A percentile compares a stretch with the other conserved stretches of the same genome.
These are phyloP conservation scores for Oedothorax gibbosus DNA, from an alignment of 1,140 invertebrate species.

Conservation along the genomic window DNA sequence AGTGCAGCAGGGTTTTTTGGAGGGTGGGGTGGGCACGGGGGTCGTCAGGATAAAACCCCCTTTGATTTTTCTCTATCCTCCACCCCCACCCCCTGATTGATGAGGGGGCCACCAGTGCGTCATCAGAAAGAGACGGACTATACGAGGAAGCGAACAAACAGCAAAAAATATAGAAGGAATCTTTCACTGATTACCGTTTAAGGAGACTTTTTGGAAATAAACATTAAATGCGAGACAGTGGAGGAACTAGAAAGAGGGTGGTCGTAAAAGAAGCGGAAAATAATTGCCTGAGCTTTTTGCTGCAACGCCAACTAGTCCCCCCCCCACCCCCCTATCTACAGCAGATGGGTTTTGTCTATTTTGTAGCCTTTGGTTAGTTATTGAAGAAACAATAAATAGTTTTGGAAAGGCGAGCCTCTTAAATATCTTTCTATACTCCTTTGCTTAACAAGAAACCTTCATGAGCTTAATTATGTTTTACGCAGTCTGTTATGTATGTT, in stretches of 20 bases:
- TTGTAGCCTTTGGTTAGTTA: too few species aligned
- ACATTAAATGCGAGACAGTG: conserved; percentile 49
- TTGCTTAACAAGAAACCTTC: too few species aligned
- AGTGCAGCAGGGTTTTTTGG: conserved; percentile 43
- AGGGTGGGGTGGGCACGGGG: conserved; percentile 35
- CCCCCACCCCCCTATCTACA: conserved; percentile 13
- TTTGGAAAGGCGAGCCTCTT: too few species aligned
- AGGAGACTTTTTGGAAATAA: conserved; percentile 58
- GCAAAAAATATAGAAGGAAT: conserved; percentile 21
- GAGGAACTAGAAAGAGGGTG: background rate
- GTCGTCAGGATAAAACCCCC: conserved; percentile 48
- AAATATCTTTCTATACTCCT: too few species aligned
- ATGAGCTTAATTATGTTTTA: too few species aligned
- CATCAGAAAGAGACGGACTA: conserved; percentile 32
- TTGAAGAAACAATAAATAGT: too few species aligned
- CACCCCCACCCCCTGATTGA: conserved; percentile 44
- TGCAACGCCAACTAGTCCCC: conserved; percentile 37
- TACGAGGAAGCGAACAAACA: conserved; percentile 15
- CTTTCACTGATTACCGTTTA: conserved; percentile 54
- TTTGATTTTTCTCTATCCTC: conserved; percentile 40
- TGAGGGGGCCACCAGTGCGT: conserved; percentile 57
- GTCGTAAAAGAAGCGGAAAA: background rate
- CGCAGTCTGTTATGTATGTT: too few species aligned
- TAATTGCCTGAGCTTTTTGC: conserved; percentile 17
- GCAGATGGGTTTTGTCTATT: too few species aligned